These are phyloP conservation scores for Synchiropus splendidus DNA, from an alignment of 2,113 vertebrate genomes.

Conservation along the genomic window DNA sequence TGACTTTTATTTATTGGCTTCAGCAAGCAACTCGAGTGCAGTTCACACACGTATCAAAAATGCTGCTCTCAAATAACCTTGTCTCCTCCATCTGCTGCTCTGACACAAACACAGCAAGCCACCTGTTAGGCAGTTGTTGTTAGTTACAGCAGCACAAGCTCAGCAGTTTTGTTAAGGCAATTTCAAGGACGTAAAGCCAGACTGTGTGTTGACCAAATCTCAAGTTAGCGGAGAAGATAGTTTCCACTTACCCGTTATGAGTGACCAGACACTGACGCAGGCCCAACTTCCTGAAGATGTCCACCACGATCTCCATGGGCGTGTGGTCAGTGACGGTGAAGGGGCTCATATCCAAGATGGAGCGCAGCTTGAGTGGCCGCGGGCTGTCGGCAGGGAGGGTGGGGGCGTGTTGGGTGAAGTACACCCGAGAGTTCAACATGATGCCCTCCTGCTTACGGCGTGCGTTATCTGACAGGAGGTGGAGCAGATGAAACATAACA, in stretches of 20 bases:
- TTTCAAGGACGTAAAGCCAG: conserved; percentile 26
- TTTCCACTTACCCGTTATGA: conserved; percentile 86
- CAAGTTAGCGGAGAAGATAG: too few relatives aligned
- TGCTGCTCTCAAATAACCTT: too few relatives aligned
- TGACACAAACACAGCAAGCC: not conserved
- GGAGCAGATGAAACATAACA: not conserved
- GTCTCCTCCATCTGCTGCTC: too few relatives aligned
- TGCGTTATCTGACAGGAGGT: conserved; percentile 76
- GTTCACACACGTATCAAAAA: too few relatives aligned
- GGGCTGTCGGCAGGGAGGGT: conserved; percentile 95
- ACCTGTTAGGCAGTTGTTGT: conserved; percentile 16
- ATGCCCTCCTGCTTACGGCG: conserved; percentile 96
- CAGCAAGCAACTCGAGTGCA: too few relatives aligned
- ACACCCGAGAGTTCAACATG: conserved; percentile 87
- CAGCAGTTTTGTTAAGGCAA: too few relatives aligned
- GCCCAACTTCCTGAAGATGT: conserved; percentile 96
- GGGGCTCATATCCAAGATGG: conserved; percentile 98
- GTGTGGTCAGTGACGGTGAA: conserved; percentile 98
- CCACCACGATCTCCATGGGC: conserved; percentile 98
- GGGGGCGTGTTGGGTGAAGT: conserved; percentile 94
- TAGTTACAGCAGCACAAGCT: conserved; percentile 16
- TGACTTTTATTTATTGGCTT: too few relatives aligned
- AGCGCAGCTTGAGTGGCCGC: conserved; percentile 88
- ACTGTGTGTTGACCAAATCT: not conserved
- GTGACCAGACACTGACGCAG: conserved; percentile 98